These are phyloP conservation scores for Procambarus virginalis DNA, from an alignment of 1,140 invertebrate species.

Conservation along the genomic window DNA sequence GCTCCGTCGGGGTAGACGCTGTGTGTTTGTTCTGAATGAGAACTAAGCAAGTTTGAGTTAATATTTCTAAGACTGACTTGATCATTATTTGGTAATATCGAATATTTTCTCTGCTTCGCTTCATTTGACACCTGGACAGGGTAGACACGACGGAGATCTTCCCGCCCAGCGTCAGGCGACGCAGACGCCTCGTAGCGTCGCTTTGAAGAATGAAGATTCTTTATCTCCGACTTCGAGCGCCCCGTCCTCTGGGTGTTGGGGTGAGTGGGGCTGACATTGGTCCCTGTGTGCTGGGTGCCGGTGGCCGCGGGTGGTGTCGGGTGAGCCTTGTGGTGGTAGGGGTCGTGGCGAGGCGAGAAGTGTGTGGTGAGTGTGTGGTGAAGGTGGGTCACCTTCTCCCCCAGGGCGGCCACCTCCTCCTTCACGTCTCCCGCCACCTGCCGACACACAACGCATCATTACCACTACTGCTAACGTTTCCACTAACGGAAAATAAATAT, in stretches of 20 bases:
- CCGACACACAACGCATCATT: neutral
- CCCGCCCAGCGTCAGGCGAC: neutral
- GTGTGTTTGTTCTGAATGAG: neutral
- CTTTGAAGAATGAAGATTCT: neutral
- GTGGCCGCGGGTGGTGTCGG: neutral
- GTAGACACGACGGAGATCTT: conserved; percentile 9
- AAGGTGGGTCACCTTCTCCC: conserved; percentile 46
- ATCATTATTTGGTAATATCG: neutral
- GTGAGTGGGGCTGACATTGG: neutral
- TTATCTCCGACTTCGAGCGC: neutral
- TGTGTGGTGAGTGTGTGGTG: conserved; percentile 42
- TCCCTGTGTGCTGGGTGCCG: neutral
- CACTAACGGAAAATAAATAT: neutral
- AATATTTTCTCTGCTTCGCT: neutral
- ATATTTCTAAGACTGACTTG: neutral
- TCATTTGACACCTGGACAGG: neutral
- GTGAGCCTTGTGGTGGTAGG: conserved; percentile 20
- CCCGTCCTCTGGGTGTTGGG: neutral
- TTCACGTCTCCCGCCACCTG: conserved; percentile 56
- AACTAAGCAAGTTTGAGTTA: neutral
- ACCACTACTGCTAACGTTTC: neutral
- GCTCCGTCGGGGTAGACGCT: neutral
- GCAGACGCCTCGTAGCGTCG: neutral
- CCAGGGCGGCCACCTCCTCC: conserved; percentile 39
- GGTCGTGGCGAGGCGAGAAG: conserved; percentile 49